Base-by-base conservation (phyloP, 2,113 vertebrate genomes). In the Eulemur macaco region DNA sequence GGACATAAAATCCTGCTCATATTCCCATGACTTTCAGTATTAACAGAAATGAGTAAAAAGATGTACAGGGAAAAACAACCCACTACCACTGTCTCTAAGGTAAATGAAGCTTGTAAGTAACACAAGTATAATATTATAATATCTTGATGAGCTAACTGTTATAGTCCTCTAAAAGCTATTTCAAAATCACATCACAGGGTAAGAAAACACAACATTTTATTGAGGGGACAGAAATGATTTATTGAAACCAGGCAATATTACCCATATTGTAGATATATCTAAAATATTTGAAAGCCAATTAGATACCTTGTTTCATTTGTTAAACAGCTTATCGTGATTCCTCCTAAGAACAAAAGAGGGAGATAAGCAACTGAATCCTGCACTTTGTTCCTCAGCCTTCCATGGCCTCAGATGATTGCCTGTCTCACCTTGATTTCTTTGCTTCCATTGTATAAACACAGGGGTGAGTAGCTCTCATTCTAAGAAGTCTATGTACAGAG, bases 231-330 rank as follows among this genome's bases (percentile, higher is more conserved):
- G n/a, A 80, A 85, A 93, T 47, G 37, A 93, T 47, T 86, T 50
- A 66, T 45, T 69, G 88, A 93, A 92, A 82, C 21, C 13, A 37
- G 20, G 6, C 25, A 52, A 56, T 25, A 56, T 31, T 80, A 89
- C 80, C 77, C 45, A 81, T 3, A 45, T 25, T 56, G 63, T 56
- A 8, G 47, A 89, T 89, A 93, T 76, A 34, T n/a, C 63, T 92
- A 80, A 96, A 97, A 80, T 54, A 52, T n/a, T 37, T 96, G 86
- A 88, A 97, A 97, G 71, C 45, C 47, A 76, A 87, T 89, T 60
- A 56, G 27, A 82, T 76, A n/a, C 18, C 15, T 71, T 23, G 31
- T 73, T 92, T 86, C 71, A 69, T 9, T 45, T 89, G 7, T 42
- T 91, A 93, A 47, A 76, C 58, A 64, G 29, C n/a, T 54, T 58